These are phyloP conservation scores for Muscicapa striata DNA, from an alignment of 2,797 vertebrate genomes.

Conservation along the genomic window DNA sequence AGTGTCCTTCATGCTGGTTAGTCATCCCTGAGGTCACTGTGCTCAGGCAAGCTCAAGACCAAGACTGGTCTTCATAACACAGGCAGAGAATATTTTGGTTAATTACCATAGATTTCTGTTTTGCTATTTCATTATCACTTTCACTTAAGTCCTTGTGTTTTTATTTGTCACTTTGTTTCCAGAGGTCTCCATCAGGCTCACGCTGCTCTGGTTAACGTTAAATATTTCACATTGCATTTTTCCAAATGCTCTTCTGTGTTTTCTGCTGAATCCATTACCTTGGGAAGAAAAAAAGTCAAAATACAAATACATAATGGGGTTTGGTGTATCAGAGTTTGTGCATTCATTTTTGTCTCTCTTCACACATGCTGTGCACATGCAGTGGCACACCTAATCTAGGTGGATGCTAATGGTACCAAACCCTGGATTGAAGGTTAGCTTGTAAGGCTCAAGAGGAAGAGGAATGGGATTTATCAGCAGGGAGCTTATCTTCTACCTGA, in stretches of 20 bases:
- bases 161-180: not conserved
- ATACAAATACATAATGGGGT: not conserved
- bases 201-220: not conserved
- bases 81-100: not conserved
- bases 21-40: not conserved
- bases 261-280: not conserved
- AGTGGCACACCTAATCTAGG: not conserved
- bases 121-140: not conserved
- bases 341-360: not conserved
- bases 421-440: not conserved
- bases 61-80: not conserved
- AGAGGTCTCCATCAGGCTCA: not conserved
- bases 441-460: not conserved
- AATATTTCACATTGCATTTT: not conserved
- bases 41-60: not conserved
- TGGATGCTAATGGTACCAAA: not conserved
- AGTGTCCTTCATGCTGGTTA: not conserved
- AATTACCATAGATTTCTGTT: not conserved
- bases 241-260: not conserved
- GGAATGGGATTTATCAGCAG: not conserved
- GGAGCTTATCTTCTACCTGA: not conserved
- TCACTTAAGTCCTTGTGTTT: not conserved
- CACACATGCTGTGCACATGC: not conserved
- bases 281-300: not conserved
- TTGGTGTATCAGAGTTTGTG: not conserved